phyloP scores from a whole-genome alignment of 2,888 invertebrate species.

The Teleiodes luculella region DNA sequence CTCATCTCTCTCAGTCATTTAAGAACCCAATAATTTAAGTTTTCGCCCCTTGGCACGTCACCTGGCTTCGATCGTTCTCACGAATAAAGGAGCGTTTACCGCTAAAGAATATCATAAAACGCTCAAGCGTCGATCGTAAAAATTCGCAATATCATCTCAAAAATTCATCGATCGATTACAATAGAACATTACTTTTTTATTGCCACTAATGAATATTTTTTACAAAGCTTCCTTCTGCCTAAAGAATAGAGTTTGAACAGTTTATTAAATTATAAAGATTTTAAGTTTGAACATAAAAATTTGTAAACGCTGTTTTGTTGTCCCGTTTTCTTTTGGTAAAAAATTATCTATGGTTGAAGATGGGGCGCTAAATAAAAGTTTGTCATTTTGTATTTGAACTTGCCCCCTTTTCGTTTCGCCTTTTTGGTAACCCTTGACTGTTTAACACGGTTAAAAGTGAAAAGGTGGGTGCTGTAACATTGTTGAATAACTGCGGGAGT shows the following conservation, averaged over 20 bases:
- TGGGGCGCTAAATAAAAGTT: slow-evolving; percentile 55
- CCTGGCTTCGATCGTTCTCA: slow-evolving; percentile 52
- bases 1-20: slow-evolving; percentile 11
- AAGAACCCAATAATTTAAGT: background rate
- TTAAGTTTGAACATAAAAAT: slow-evolving; percentile 65
- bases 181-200: slow-evolving; percentile 71
- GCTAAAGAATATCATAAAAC: slow-evolving; percentile 57
- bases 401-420: slow-evolving; percentile 49
- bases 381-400: slow-evolving; percentile 62
- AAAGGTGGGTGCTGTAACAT: slow-evolving; percentile 6
- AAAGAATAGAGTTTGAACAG: slow-evolving; percentile 37
- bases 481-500: background rate
- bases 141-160: slow-evolving; percentile 69
- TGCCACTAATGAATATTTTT: slow-evolving; percentile 68
- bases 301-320: slow-evolving; percentile 61
- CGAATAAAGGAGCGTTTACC: slow-evolving; percentile 43
- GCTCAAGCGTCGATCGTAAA: slow-evolving; percentile 62
- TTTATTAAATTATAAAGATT: slow-evolving; percentile 71
- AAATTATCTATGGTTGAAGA: slow-evolving; percentile 48
- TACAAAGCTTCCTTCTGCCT: slow-evolving; percentile 38
- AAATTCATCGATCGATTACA: slow-evolving; percentile 69
- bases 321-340: slow-evolving; percentile 32
- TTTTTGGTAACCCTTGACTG: slow-evolving; percentile 39
- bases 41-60: slow-evolving; percentile 28
- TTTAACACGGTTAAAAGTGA: slow-evolving; percentile 49